These are phyloP conservation scores for Itoplectis maculator DNA, from an alignment of 2,888 invertebrate genomes.

Conservation along the genomic window DNA sequence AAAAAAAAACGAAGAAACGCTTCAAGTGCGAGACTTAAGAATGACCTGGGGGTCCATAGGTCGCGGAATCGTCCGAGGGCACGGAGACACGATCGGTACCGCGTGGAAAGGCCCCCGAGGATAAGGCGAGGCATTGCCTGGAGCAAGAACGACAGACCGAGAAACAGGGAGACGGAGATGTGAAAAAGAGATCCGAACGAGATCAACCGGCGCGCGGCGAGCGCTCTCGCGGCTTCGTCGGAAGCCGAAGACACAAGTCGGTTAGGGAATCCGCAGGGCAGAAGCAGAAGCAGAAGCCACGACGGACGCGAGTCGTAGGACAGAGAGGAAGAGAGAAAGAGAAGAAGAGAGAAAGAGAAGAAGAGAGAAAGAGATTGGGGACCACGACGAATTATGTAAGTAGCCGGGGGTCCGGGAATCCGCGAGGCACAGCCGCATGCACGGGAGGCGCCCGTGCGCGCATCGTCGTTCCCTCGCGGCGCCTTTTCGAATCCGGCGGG, in stretches of 20 bases:
- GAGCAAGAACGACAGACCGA: not conserved
- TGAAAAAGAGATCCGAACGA: conserved; percentile 47
- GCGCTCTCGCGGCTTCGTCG: conserved; percentile 52
- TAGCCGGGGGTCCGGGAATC: conserved; percentile 68
- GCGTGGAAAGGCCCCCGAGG: conserved; percentile 10
- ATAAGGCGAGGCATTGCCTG: not conserved
- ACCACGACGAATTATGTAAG: conserved; percentile 73
- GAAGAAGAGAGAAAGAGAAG: conserved; percentile 21
- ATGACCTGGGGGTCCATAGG: conserved; percentile 42
- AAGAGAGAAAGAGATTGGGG: conserved; percentile 26
- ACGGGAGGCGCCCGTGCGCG: conserved; percentile 67
- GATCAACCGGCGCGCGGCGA: no score
- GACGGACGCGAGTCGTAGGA: conserved; percentile 21
- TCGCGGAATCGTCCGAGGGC: conserved; percentile 25
- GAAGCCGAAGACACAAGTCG: conserved; percentile 28
- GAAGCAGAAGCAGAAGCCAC: conserved; percentile 34
- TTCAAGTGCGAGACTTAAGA: conserved; percentile 21
- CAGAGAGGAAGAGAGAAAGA: conserved; percentile 18
- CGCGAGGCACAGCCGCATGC: conserved; percentile 55
- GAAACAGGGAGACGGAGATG: conserved; percentile 7
- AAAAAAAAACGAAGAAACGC: not conserved
- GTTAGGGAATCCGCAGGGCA: conserved; percentile 27
- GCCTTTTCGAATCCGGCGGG: conserved; percentile 69
- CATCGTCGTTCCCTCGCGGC: conserved; percentile 67
- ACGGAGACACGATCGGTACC: not conserved